Evolutionary conservation across 1,140 invertebrate genomes (phyloP).

Genomic region (Popillia japonica): DNA sequence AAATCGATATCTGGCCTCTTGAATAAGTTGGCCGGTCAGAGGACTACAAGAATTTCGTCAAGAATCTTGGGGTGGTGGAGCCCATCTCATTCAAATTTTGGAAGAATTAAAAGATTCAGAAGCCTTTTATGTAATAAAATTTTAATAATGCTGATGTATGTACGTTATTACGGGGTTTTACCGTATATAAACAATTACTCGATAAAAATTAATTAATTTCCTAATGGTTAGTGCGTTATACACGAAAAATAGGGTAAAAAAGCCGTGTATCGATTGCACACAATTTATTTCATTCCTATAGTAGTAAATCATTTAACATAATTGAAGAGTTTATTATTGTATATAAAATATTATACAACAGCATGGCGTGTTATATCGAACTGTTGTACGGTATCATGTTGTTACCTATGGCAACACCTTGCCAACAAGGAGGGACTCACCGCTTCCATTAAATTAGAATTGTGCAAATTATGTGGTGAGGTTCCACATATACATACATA

Average conservation of each 20-base stretch:
- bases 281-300: background rate
- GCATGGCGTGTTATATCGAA: slow-evolving; percentile 9
- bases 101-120: too few relatives aligned
- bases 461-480: slow-evolving; percentile 23
- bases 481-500: too few relatives aligned
- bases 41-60: too few relatives aligned
- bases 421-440: too few relatives aligned
- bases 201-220: background rate
- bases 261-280: background rate
- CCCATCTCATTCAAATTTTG: too few relatives aligned
- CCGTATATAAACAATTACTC: background rate
- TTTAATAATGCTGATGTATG: too few relatives aligned
- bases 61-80: too few relatives aligned
- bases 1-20: too few relatives aligned
- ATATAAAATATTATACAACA: background rate
- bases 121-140: too few relatives aligned
- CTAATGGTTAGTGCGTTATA: background rate
- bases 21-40: too few relatives aligned
- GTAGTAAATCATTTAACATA: background rate
- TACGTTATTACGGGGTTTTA: too few relatives aligned
- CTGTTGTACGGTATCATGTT: slow-evolving; percentile 2
- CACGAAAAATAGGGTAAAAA: background rate
- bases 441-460: slow-evolving; percentile 27
- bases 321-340: slow-evolving; percentile 1
- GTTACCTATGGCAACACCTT: background rate